Base-by-base conservation (phyloP, 2,113 vertebrate species). In the Nannospalax galili region DNA sequence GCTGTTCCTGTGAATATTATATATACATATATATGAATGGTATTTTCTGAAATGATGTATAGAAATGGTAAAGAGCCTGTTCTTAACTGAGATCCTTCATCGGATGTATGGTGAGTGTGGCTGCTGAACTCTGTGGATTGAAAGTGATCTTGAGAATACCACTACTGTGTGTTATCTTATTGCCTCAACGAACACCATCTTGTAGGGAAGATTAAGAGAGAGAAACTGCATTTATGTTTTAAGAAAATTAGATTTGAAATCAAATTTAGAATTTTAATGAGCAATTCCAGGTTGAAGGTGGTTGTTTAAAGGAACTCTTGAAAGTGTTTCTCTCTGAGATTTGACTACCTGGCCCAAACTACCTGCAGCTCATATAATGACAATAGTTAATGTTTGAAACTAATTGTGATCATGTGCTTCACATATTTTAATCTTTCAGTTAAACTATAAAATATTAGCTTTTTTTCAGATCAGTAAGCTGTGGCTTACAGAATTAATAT, bases 241-340 rank as follows among this genome's bases (percentile, higher is more conserved):
- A 88, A 69, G 78, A 89, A 88, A 92, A 69, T n/a, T 72, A 88
- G 56, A 32, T 67, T 42, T 91, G n/a, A 88, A 90, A 45, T 67
- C 40, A 88, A 45, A 95, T 92, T 20, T 56, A 7, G 7, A 75
- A 91, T 17, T 58, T 42, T 40, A 65, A 30, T 45, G 62, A 84
- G 81, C 37, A 45, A 12, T 45, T 84, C 62, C 45, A 45, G 11
- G 40, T 87, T 73, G 65, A 92, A 93, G 75, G 17, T 69, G 75
- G 17, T 69, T 32, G 73, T 86, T 77, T 88, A 52, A 62, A 96
- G 62, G 45, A 96, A 52, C 12, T 52, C 48, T 74, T 93, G 70
- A 84, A 90, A 80, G 64, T 69, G 19, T 60, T 87, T 80, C 26
- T 56, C 24, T 82, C 24, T 88, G 32, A 42, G n/a, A 0, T 92